These are phyloP conservation scores for Sicus ferrugineus DNA, from an alignment of 2,888 invertebrate species.

Conservation along the genomic window DNA sequence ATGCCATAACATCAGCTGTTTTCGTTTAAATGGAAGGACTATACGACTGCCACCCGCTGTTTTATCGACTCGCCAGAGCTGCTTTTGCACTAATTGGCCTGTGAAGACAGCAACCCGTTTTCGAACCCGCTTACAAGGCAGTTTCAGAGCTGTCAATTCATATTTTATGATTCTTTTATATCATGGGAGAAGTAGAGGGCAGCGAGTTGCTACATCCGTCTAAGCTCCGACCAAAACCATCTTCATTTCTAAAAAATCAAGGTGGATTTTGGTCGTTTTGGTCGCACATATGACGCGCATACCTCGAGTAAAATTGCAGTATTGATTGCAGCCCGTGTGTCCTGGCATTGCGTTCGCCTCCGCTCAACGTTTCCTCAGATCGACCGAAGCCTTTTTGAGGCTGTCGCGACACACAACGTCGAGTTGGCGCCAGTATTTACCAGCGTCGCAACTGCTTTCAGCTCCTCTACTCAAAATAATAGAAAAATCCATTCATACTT, in stretches of 20 bases:
- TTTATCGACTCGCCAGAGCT: constrained; percentile 6
- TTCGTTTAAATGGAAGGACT: neutral
- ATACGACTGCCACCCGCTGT: neutral
- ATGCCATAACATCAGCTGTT: neutral
- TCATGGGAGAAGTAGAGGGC: neutral
- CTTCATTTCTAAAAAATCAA: constrained; percentile 16
- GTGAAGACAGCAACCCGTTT: constrained; percentile 24
- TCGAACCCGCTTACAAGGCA: constrained; percentile 35
- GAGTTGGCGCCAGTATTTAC: constrained; percentile 64
- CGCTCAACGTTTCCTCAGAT: constrained; percentile 4
- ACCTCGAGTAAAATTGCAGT: too few relatives aligned
- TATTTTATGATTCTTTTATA: constrained; percentile 47
- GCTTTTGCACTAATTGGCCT: constrained; percentile 24
- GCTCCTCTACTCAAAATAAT: constrained; percentile 23
- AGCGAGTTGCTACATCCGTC: neutral
- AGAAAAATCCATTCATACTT: constrained; percentile 31
- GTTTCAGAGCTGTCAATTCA: constrained; percentile 60
- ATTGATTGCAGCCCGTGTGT: constrained; percentile 3
- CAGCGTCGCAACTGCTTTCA: constrained; percentile 49
- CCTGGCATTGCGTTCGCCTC: constrained; percentile 15
- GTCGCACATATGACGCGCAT: neutral
- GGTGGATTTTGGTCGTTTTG: constrained; percentile 15
- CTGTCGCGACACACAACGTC: constrained; percentile 49
- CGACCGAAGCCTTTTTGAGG: neutral
- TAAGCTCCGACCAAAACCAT: neutral